Evolutionary conservation across 2,888 invertebrate species (phyloP).

Genomic region (Amblyteles armatorius): DNA sequence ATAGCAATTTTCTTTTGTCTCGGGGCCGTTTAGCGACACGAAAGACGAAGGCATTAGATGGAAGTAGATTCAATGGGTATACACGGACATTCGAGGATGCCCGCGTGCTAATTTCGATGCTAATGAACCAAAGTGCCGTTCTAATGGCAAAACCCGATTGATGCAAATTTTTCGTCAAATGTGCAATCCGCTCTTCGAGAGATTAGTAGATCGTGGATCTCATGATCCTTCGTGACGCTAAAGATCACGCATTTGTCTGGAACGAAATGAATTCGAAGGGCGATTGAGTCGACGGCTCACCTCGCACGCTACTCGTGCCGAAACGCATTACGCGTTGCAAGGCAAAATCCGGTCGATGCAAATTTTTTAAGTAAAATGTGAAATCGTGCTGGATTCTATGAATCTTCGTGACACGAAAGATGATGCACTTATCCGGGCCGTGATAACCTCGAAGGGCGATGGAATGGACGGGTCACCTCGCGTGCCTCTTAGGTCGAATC

Average conservation of each 20-base stretch:
- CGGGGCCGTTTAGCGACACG: background rate
- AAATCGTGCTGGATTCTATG: background rate
- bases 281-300: background rate
- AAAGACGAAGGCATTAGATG: background rate
- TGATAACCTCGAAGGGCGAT: background rate
- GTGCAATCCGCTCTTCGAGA: constrained; percentile 2
- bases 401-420: constrained; percentile 32
- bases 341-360: background rate
- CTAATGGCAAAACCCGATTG: constrained; percentile 4
- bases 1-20: background rate
- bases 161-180: constrained; percentile 7
- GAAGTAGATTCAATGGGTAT: background rate
- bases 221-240: background rate
- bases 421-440: background rate
- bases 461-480: background rate
- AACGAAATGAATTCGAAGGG: background rate
- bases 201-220: background rate
- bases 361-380: background rate
- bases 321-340: background rate
- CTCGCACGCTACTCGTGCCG: background rate
- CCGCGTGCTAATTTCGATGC: background rate
- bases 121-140: background rate
- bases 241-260: background rate
- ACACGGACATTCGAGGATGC: background rate
- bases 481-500: background rate